These are phyloP conservation scores for Pempheris klunzingeri DNA, from an alignment of 2,797 vertebrate genomes.

Conservation along the genomic window DNA sequence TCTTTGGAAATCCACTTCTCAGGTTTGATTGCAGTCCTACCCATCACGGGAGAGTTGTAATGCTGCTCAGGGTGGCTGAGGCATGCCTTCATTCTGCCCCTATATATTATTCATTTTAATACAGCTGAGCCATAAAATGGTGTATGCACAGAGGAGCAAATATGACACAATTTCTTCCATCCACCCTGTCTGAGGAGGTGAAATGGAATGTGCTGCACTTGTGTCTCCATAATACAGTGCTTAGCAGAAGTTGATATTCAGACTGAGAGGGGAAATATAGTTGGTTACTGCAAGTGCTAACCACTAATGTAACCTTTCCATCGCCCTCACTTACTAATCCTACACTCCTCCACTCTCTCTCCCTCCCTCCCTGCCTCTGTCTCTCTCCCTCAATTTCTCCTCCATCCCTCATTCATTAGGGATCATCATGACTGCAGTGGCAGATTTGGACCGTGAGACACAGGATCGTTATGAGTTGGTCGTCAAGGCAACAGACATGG, in stretches of 20 bases:
- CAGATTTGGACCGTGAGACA: constrained; percentile 96
- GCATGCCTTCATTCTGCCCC: constrained; percentile 59
- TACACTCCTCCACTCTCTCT: constrained; percentile 3
- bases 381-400: constrained; percentile 30
- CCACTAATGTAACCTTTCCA: constrained; percentile 59
- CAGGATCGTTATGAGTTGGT: constrained; percentile 98
- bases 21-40: constrained; percentile 42
- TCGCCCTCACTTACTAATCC: constrained; percentile 40
- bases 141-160: constrained; percentile 57
- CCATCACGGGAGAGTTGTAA: constrained; percentile 48
- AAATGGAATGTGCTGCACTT: constrained; percentile 59
- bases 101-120: constrained; percentile 80
- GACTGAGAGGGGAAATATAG: constrained; percentile 37
- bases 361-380: neutral
- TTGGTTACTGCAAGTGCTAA: constrained; percentile 44
- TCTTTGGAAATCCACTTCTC: constrained; percentile 58
- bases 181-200: constrained; percentile 52
- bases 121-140: constrained; percentile 71
- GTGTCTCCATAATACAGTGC: constrained; percentile 60
- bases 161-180: constrained; percentile 66
- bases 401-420: constrained; percentile 81
- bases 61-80: constrained; percentile 49
- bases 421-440: constrained; percentile 95
- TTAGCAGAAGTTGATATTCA: constrained; percentile 57
- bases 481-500: constrained; percentile 98